Evolutionary conservation across 2,797 vertebrate genomes (phyloP).

Genomic region (Pangasius sanitwongsei): DNA sequence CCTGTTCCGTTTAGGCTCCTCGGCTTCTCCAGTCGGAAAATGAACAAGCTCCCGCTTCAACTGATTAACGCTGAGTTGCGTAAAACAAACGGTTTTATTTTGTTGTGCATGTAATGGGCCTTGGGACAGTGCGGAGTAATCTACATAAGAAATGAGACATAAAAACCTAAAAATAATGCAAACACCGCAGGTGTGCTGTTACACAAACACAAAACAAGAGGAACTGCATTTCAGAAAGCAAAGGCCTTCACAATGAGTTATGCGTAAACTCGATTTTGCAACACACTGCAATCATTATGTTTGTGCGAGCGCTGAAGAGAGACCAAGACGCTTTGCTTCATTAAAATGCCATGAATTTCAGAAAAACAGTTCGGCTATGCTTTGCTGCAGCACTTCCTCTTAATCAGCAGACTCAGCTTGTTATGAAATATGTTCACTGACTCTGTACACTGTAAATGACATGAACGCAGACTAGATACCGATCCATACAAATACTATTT

Average conservation of each 20-base stretch:
- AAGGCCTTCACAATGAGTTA: background rate
- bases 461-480: background rate
- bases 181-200: slow-evolving; percentile 7
- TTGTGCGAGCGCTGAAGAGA: background rate
- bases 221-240: background rate
- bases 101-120: slow-evolving; percentile 27
- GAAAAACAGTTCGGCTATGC: background rate
- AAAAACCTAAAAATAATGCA: slow-evolving; percentile 14
- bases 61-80: slow-evolving; percentile 12
- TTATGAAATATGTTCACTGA: background rate
- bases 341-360: slow-evolving; percentile 27
- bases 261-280: slow-evolving; percentile 2
- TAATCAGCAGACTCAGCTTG: slow-evolving; percentile 4
- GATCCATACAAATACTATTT: background rate
- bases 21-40: background rate
- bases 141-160: slow-evolving; percentile 34
- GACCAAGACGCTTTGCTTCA: background rate
- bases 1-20: background rate
- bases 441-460: slow-evolving; percentile 13
- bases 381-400: background rate
- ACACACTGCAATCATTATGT: background rate
- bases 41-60: background rate
- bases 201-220: background rate
- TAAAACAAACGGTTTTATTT: slow-evolving; percentile 17
- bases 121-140: slow-evolving; percentile 30